A percentile compares a stretch with the other conserved stretches of the same genome.
These are phyloP conservation scores for Dromiciops gliroides DNA, from an alignment of 2,113 vertebrate genomes.

Conservation along the genomic window DNA sequence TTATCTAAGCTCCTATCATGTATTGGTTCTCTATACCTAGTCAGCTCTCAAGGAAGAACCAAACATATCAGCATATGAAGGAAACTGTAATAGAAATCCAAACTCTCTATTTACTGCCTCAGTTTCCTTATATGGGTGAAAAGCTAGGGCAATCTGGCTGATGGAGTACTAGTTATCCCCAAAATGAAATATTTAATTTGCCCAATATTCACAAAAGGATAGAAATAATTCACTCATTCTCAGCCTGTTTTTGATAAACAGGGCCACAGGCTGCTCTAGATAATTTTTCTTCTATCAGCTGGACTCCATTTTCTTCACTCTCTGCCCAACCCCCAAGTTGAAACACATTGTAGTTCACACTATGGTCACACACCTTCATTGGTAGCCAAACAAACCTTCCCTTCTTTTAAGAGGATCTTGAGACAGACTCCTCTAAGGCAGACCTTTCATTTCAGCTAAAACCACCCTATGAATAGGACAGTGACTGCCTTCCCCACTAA, in stretches of 20 bases:
- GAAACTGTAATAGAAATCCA: neutral
- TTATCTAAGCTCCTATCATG: neutral
- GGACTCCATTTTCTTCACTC: neutral
- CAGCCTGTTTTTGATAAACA: neutral
- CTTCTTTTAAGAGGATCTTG: neutral
- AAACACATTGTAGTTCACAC: neutral
- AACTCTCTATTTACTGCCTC: conserved; percentile 9
- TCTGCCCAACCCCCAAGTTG: neutral
- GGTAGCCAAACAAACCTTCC: neutral
- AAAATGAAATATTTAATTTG: neutral
- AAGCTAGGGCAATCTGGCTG: neutral
- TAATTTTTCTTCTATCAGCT: neutral
- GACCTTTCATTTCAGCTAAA: conserved; percentile 52
- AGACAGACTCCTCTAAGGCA: neutral
- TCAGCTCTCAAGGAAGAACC: neutral
- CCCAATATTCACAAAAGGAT: neutral
- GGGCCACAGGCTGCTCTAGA: neutral
- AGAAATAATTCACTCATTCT: neutral
- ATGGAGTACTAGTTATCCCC: neutral
- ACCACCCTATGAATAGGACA: conserved; percentile 31
- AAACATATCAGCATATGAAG: neutral
- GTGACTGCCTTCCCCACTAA: conserved; percentile 58
- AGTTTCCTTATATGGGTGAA: neutral
- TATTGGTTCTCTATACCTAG: neutral
- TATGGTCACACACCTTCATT: neutral